Percentiles rank a stretch among this genome's conserved stretches.
These are phyloP conservation scores for Darevskia mixta DNA, from an alignment of 2,797 vertebrate genomes.

Conservation along the genomic window DNA sequence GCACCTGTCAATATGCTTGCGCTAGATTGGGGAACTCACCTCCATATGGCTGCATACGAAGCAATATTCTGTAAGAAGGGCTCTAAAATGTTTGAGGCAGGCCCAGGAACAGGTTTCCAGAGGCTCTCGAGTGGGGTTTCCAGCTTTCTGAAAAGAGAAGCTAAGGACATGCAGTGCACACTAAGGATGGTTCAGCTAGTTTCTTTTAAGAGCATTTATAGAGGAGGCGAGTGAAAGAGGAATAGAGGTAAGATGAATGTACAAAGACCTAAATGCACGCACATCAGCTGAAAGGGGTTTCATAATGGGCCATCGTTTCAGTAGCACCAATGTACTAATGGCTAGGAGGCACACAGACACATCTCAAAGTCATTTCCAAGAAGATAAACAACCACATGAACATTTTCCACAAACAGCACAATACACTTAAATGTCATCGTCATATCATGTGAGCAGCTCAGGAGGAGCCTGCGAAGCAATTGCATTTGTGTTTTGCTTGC, in stretches of 20 bases:
- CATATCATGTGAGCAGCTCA: not conserved
- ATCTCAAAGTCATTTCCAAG: constrained; percentile 5
- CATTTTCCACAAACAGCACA: not conserved
- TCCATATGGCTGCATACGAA: not conserved
- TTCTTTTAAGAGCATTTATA: too few species aligned
- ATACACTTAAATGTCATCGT: constrained; percentile 25
- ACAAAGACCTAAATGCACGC: not conserved
- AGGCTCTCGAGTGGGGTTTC: not conserved
- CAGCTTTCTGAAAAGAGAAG: not conserved
- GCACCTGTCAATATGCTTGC: not conserved
- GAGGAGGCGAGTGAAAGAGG: not conserved
- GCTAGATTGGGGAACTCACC: not conserved
- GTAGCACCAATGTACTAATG: not conserved
- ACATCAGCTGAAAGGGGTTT: not conserved
- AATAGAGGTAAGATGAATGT: not conserved
- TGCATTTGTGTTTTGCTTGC: not conserved
- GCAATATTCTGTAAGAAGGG: not conserved
- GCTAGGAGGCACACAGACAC: not conserved
- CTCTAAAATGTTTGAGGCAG: not conserved
- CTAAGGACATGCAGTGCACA: not conserved
- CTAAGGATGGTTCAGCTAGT: too few species aligned
- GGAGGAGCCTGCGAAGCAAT: constrained; percentile 4
- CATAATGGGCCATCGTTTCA: not conserved
- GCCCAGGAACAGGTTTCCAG: not conserved
- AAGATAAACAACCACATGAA: not conserved